Percentiles rank a stretch among this genome's conserved stretches.
Conservation (phyloP, 2,113 vertebrate genomes). For the Apeltes quadracus region DNA sequence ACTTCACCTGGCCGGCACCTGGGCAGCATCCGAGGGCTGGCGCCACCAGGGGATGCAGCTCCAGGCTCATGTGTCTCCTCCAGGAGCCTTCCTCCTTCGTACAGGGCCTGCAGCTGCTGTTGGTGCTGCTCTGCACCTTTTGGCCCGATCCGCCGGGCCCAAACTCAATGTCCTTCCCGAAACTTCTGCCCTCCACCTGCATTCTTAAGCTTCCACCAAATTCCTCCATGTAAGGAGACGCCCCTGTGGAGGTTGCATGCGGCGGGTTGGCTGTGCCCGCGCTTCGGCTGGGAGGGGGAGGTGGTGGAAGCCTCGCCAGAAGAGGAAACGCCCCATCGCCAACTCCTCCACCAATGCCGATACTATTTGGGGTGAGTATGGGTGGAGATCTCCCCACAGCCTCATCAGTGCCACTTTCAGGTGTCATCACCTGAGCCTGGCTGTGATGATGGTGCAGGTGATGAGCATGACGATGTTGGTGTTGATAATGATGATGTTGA, state of each 20-base stretch:
- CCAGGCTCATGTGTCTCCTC: constrained; percentile 89
- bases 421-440: constrained; percentile 84
- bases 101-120: constrained; percentile 76
- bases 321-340: constrained; percentile 69
- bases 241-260: constrained; percentile 38
- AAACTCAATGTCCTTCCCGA: constrained; percentile 71
- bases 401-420: constrained; percentile 79
- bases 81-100: constrained; percentile 85
- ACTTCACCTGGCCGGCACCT: constrained; percentile 72
- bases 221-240: constrained; percentile 54
- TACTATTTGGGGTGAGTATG: constrained; percentile 76
- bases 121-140: constrained; percentile 82
- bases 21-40: constrained; percentile 64
- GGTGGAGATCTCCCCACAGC: constrained; percentile 78
- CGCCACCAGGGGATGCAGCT: constrained; percentile 86
- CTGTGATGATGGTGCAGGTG: constrained; percentile 79
- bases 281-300: constrained; percentile 58
- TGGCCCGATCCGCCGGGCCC: constrained; percentile 37
- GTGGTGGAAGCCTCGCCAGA: constrained; percentile 71
- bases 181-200: constrained; percentile 43
- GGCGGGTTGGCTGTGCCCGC: constrained; percentile 18
- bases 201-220: constrained; percentile 55
- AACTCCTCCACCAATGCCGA: constrained; percentile 42
- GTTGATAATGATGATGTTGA: constrained; percentile 83
- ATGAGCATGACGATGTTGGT: constrained; percentile 80